Base-by-base conservation (phyloP, 2,888 invertebrate genomes). In the Anorthoa munda region DNA sequence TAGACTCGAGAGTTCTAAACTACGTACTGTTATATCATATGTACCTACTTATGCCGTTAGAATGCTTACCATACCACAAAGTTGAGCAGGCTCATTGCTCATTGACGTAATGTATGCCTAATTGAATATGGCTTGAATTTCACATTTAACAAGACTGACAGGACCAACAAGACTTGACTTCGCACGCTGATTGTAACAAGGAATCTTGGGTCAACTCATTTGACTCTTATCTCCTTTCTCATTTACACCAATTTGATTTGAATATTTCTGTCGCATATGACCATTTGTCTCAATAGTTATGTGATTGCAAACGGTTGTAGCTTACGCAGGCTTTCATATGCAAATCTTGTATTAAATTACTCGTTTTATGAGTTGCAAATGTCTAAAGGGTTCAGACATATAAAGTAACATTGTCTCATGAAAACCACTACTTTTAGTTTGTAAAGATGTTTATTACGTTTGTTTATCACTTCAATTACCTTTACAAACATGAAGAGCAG, bases 171-270 rank as follows among this genome's bases (percentile, higher is more conserved):
- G 89, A 90, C 75, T 88, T 91, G 85, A 90, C 95, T 95, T 95
- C 93, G 95, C 95, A 95, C 94, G 95, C 94, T 95, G 96, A 95
- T 95, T 95, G 95, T 93, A 85, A 88, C 83, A 84, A 92, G 90
- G 95, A 95, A 95, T 95, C 93, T 91, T 86, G 87, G 94, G 95
- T 95, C 91, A 95, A 95, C 90, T 93, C 87, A 94, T 92, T 92
- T 95, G 94, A 96, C 95, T 92, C 63, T 48, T 77, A 80, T 87
- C 72, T 68, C 65, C 84, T 88, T 86, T 86, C 91, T 91, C 88
- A 88, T 86, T 91, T 84, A 78, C 86, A 83, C 85, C 73, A 81
- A 83, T 84, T 84, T 77, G 68, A 82, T 89, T 84, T 77, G 74
- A 66, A 83, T 82, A 84, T 77, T 79, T 86, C 70, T 82, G 72